Base-by-base conservation (phyloP, 1,140 invertebrate species). In the Trichogramma pretiosum region DNA sequence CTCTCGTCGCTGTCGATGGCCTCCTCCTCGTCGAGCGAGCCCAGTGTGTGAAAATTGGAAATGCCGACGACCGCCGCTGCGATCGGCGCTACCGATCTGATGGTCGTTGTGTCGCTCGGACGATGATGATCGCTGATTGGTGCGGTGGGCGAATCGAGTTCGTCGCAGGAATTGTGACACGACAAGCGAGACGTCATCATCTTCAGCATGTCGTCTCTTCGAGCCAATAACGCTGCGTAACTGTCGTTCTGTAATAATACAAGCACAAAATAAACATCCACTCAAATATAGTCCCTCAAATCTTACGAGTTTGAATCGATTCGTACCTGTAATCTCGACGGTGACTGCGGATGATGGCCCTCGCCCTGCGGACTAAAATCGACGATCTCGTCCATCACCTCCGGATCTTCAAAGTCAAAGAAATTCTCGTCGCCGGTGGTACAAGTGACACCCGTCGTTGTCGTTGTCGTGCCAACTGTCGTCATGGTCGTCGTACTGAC, bases 1-100 rank as follows among this genome's bases (percentile, higher is more conserved):
- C 73, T 75, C 51, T 77, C 75, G 54, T 77, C 75, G 56, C 75
- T 77, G 54, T 70, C 69, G 24, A 56, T 65, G 32, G 65, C 68
- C 42, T 70, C 67, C 48, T 50, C 48, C 18, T 51, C 49, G 42
- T 66, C 64, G 0, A 69, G 56, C 5, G 64, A 64, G 49, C 65
- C 66, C 13, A 69, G 35, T 2, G 57, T 64, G 22, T 65, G 41
- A 46, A 68, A 70, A 3, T 49, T 50, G 0, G 41, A 44, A 2
- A 5, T 62, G 11, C n/a, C 16, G 9, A 14, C n/a, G 5, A 11
- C n/a, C 17, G 24, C 4, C 4, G 35, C 19, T 5, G 13, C 5
- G 5, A 5, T 22, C 33, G n/a, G 8, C 13, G 21, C 19, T 14
- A 2, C 14, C 43, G 32, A 14, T 17, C 33, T 36, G 16, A 23